Evolutionary conservation across 2,113 vertebrate species (phyloP).

Genomic region (Cairina moschata): DNA sequence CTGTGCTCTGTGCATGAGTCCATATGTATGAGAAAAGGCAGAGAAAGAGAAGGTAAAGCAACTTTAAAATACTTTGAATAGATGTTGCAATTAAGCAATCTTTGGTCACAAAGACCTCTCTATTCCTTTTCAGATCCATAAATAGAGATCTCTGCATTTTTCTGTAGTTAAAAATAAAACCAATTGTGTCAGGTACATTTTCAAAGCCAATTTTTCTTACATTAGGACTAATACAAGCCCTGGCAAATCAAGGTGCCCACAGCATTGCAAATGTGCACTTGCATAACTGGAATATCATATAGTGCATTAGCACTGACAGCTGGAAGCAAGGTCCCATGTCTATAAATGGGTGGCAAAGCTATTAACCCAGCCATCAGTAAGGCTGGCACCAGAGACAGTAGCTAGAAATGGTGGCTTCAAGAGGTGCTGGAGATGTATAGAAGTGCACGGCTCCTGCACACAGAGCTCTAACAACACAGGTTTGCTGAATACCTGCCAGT

Average conservation of each 20-base stretch:
- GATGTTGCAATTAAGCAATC: background rate
- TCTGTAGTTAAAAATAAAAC: background rate
- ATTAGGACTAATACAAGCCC: background rate
- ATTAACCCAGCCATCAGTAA: background rate
- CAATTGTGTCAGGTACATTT: background rate
- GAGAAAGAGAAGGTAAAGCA: background rate
- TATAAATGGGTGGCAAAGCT: background rate
- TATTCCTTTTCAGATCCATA: background rate
- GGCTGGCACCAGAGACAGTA: background rate
- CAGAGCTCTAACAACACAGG: background rate
- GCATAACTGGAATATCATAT: background rate
- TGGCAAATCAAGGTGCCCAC: background rate
- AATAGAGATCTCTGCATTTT: background rate
- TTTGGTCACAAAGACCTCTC: background rate
- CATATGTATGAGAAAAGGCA: background rate
- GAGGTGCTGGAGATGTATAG: background rate
- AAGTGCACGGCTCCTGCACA: background rate
- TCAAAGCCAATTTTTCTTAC: background rate
- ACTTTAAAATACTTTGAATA: background rate
- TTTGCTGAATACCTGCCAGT: background rate
- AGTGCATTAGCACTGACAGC: background rate
- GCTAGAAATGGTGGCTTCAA: background rate
- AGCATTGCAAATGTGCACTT: background rate
- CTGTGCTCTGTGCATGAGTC: background rate
- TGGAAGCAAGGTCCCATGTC: fast-evolving